Conservation (phyloP, 2,113 vertebrate genomes). For the Coptodon bakossiorum region DNA sequence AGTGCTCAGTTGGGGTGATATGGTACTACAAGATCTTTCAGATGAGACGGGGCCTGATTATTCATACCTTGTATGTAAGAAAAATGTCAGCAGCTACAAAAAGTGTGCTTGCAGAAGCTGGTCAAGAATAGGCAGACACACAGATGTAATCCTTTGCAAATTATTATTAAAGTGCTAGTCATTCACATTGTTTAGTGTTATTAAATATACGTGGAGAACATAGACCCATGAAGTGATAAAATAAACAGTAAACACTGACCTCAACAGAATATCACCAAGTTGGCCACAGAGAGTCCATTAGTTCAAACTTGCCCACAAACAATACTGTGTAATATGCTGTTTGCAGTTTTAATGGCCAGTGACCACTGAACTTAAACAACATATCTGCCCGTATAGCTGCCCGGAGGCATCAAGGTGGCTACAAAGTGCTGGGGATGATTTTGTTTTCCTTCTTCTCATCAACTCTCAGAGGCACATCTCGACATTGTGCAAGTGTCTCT, state of each 20-base stretch:
- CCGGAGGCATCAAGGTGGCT: background rate
- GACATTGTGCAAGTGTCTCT: too few species aligned
- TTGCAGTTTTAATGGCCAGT: background rate
- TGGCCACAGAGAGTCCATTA: background rate
- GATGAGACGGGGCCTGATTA: too few species aligned
- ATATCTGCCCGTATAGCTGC: background rate
- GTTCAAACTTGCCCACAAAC: background rate
- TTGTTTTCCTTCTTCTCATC: too few species aligned
- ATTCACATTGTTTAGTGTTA: background rate
- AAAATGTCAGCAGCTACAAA: background rate
- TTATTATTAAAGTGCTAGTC: background rate
- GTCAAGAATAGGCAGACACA: background rate
- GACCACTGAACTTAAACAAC: background rate
- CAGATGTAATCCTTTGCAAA: background rate
- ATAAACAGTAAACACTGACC: background rate
- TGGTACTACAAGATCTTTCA: too few species aligned
- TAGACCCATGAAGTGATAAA: background rate
- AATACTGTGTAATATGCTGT: too few species aligned
- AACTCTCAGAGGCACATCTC: too few species aligned
- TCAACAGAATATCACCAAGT: background rate
- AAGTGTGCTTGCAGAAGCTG: background rate
- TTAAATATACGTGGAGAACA: background rate
- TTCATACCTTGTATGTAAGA: too few species aligned
- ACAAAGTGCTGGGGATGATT: too few species aligned
- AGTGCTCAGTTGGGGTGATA: too few species aligned